phyloP scores from a whole-genome alignment of 2,113 vertebrate species.

The Tragelaphus scriptus region DNA sequence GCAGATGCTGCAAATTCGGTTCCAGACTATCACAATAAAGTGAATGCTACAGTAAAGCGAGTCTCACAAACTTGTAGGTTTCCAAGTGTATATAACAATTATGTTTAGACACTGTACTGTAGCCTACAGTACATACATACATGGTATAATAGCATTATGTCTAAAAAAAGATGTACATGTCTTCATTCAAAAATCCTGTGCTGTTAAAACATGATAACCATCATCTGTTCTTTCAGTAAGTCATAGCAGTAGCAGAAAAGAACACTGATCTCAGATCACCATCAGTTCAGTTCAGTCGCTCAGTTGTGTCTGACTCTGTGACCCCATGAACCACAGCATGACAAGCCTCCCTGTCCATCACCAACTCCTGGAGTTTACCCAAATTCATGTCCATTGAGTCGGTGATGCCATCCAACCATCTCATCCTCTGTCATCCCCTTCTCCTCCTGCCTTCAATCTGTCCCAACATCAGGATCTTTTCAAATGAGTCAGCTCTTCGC shows the following conservation, averaged over 20 bases:
- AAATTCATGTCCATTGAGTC: not conserved
- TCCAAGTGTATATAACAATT: not conserved
- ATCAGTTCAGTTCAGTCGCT: not conserved
- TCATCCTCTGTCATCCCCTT: not conserved
- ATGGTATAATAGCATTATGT: not conserved
- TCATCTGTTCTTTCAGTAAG: not conserved
- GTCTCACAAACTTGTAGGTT: not conserved
- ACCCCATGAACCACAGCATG: fast-evolving
- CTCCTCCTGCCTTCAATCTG: not conserved
- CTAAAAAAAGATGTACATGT: not conserved
- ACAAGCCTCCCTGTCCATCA: not conserved
- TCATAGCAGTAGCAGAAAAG: not conserved
- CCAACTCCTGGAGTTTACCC: not conserved
- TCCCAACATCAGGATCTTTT: not conserved
- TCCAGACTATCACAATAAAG: not conserved
- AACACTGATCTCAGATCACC: not conserved
- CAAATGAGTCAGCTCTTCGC: not conserved
- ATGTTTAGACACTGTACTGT: not conserved
- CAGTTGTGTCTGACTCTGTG: fast-evolving
- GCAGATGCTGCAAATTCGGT: not conserved
- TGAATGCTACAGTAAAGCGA: not conserved
- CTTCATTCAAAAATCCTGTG: not conserved
- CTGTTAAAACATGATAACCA: not conserved
- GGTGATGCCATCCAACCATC: not conserved
- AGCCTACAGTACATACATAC: not conserved